Evolutionary conservation across 2,888 invertebrate species (phyloP).

Genomic region (Endotricha flammealis): DNA sequence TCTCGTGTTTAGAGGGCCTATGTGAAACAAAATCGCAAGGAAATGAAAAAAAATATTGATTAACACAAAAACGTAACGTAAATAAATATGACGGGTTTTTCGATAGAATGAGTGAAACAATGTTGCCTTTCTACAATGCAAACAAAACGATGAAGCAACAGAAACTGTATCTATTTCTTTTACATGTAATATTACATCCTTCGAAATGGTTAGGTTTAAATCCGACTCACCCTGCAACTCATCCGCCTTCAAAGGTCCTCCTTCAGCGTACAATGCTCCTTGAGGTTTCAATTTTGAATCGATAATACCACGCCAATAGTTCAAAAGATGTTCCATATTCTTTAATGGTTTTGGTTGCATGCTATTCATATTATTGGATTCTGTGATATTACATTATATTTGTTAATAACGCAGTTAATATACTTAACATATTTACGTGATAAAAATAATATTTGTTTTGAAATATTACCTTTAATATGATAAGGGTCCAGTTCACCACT

Average conservation of each 20-base stretch:
- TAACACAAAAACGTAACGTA: slow-evolving; percentile 37
- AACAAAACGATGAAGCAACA: slow-evolving; percentile 58
- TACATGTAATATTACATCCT: slow-evolving; percentile 16
- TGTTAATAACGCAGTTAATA: too few species aligned
- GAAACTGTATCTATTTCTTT: slow-evolving; percentile 36
- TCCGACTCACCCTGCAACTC: slow-evolving; percentile 54
- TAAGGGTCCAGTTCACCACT: slow-evolving; percentile 61
- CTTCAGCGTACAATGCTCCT: slow-evolving; percentile 60
- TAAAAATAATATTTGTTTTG: too few species aligned
- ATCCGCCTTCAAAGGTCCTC: slow-evolving; percentile 60
- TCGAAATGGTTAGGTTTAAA: slow-evolving; percentile 6
- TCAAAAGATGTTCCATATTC: slow-evolving; percentile 65
- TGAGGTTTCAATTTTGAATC: slow-evolving; percentile 51
- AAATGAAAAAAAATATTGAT: slow-evolving; percentile 32
- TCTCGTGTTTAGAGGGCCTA: slow-evolving; percentile 36
- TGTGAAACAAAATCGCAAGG: slow-evolving; percentile 36
- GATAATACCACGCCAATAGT: slow-evolving; percentile 58
- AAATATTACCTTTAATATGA: slow-evolving; percentile 49
- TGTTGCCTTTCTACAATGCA: slow-evolving; percentile 49
- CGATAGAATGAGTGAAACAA: slow-evolving; percentile 43
- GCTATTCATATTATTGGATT: slow-evolving; percentile 9
- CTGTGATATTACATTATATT: not conserved
- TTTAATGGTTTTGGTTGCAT: slow-evolving; percentile 39
- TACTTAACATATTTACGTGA: too few species aligned
- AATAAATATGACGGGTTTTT: slow-evolving; percentile 33